Evolutionary conservation across 2,113 vertebrate genomes (phyloP), one percentile per base, ranked within the genome.

Genomic region (Cercocebus atys): DNA sequence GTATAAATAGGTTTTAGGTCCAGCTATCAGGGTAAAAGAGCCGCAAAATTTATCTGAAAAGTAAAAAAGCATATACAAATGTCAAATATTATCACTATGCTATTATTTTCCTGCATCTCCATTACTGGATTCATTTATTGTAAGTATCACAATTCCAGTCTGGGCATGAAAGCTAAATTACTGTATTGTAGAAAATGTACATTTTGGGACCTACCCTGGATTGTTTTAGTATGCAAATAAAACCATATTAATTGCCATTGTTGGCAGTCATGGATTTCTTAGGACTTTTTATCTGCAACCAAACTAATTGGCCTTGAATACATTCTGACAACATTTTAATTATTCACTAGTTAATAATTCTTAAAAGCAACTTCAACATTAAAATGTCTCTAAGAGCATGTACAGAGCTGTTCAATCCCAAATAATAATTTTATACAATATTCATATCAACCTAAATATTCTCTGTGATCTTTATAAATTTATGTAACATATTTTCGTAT

Each of bases 281-380:
- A 94, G 14, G 45, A 75, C 89, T 61, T 88, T 86, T 52, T 83
- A 85, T 88, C 89, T 90, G 43, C 95, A 95, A 57, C 80, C 45
- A 96, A 95, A 93, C 64, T 93, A 93, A 92, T 50, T 97, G 95
- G 47, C n/a, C 40, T 93, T 92, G 90, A 96, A 94, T 92, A 18
- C 81, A 95, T 90, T 97, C 76, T 85, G 52, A 95, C 85, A 93
- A 47, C 40, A 73, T 95, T 98, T 97, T 85, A 97, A 98, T 97
- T 97, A 96, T 97, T 97, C 80, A 94, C 80, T 85, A 95, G 92
- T 88, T 97, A 89, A 84, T 93, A 93, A 94, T 95, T 96, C 72
- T 95, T 90, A 90, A 97, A 87, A 92, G 86, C 50, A 90, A 81
- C 70, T 80, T 95, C 30, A 80, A 88, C 80, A 93, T 92, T 93